Conservation (phyloP, 2,888 invertebrate genomes). For the Callinectes sapidus region DNA sequence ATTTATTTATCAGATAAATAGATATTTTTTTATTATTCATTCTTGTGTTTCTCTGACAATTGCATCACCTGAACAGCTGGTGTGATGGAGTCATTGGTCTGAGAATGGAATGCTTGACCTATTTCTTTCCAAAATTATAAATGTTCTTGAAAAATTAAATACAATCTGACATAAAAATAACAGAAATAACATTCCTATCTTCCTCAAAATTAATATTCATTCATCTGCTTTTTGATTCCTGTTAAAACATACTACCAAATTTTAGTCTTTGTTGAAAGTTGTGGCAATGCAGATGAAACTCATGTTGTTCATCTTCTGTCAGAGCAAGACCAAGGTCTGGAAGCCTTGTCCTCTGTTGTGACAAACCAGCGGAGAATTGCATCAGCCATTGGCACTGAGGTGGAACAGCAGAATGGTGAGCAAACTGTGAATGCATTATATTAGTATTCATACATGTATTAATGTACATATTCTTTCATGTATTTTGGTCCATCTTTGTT, state of each 20-base stretch:
- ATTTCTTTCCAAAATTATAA: not conserved
- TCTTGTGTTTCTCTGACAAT: too few species aligned
- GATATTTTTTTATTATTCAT: too few species aligned
- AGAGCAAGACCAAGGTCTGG: conserved; percentile 60
- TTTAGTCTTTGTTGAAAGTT: not conserved
- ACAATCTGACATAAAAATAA: not conserved
- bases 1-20: too few species aligned
- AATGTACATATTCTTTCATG: not conserved
- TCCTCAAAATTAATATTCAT: not conserved
- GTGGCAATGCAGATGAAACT: not conserved
- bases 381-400: conserved; percentile 50
- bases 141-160: not conserved
- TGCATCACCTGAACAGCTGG: too few species aligned
- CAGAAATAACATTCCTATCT: not conserved
- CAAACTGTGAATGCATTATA: not conserved
- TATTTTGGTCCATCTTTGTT: not conserved
- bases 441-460: not conserved
- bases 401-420: conserved; percentile 57
- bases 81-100: too few species aligned
- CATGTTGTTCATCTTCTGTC: not conserved
- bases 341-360: conserved; percentile 50
- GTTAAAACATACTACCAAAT: not conserved
- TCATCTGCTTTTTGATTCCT: not conserved
- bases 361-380: conserved; percentile 57
- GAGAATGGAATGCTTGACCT: not conserved